Evolutionary conservation across 2,797 vertebrate species (phyloP), one percentile per base, ranked within the genome.

Genomic region (Rhadinocentrus ornatus): DNA sequence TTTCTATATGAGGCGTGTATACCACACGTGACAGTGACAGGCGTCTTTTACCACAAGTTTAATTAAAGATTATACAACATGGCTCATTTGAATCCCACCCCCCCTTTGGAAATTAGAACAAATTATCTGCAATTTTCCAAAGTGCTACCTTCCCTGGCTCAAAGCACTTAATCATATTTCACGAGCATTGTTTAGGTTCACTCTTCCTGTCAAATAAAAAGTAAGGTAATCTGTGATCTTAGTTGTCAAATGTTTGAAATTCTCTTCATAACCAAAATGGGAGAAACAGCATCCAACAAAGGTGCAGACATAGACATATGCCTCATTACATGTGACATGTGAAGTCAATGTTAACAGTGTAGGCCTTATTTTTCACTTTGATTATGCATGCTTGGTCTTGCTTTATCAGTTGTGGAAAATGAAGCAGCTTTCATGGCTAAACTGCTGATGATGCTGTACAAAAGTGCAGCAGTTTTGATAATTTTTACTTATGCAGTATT

Each of bases 71-170:
- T 85, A 73, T 73, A 71, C 73, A 87, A 87, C 83, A 83, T 74
- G 66, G 62, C 80, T 69, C 67, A 78, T 89, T 92, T 91, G 81
- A 91, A 83, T 76, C 71, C 75, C 60, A 52, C 26, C 12, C 9
- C 15, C 13, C 5, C 7, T 82, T 71, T 83, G 74, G 59, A 84
- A 94, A 93, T 92, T 92, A 93, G 86, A 90, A 71, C 81, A 86
- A 94, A 94, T 94, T 90, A 94, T 91, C 88, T 90, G 79, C 84
- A 94, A 95, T 95, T 94, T 94, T 92, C 89, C 66, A 92, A 94
- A 95, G 84, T 90, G 85, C 86, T 91, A 89, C 90, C 88, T 92
- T 88, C 50, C 66, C 75, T 31, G 46, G 69, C 66, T 81, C 79
- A 72, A 73, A 83, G 77, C 75, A 87, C 86, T 92, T 85, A 88